A percentile compares a stretch with the other conserved stretches of the same genome.
These are phyloP conservation scores for Falco berigora DNA, from an alignment of 2,797 vertebrate species.

Conservation along the genomic window DNA sequence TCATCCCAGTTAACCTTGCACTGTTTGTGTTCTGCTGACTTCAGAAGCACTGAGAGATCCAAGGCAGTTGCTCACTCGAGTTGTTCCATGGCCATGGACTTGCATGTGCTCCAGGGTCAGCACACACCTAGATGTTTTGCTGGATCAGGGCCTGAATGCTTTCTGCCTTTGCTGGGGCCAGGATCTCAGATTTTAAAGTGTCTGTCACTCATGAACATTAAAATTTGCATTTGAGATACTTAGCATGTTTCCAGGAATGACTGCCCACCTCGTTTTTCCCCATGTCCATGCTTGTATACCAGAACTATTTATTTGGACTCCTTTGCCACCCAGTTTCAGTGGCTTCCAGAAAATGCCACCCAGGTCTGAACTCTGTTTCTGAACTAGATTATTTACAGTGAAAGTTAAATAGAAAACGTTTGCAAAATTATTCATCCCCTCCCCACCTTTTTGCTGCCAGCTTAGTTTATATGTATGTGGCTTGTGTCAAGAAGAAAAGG, in stretches of 20 bases:
- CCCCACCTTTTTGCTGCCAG: background rate
- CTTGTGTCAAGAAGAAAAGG: background rate
- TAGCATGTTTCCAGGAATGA: background rate
- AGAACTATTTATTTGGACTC: background rate
- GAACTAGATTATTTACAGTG: background rate
- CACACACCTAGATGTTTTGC: accelerated
- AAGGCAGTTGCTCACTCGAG: background rate
- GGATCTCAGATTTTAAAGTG: background rate
- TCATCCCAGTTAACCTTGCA: background rate
- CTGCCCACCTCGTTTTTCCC: background rate
- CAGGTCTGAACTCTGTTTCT: background rate
- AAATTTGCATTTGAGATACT: background rate
- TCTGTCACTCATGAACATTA: background rate
- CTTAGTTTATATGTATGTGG: background rate
- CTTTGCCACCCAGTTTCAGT: background rate
- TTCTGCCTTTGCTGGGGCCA: background rate
- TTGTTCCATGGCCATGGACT: background rate
- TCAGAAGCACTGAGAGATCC: background rate
- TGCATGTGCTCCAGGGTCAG: background rate
- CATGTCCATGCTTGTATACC: background rate
- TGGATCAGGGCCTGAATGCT: background rate
- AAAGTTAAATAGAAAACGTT: background rate
- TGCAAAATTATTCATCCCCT: background rate
- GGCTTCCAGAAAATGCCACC: background rate
- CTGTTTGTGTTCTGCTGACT: background rate